Base-by-base conservation (phyloP, 2,797 vertebrate genomes). In the Onychomys leucogaster region DNA sequence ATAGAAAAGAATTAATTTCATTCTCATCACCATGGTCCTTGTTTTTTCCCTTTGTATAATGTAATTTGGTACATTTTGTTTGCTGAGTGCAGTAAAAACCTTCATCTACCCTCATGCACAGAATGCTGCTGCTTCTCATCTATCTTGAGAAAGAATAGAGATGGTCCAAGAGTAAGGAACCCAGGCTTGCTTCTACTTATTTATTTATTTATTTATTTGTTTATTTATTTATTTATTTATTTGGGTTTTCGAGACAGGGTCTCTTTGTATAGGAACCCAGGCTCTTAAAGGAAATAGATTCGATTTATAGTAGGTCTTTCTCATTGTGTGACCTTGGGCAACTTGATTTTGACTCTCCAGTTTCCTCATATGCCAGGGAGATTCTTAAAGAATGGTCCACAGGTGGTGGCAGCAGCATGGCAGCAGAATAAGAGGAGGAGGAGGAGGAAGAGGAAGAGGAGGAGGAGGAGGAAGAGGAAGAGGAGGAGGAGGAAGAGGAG, bases 311-410 rank as follows among this genome's bases (percentile, higher is more conserved):
- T 23, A 80, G 23, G 27, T 75, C 87, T 76, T 90, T 67, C 23
- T 34, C 83, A 41, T 27, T 6, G 10, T 65, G 19, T 86, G 78
- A 49, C 41, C 61, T 81, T 65, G 49, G 5, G 67, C 41, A 52
- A 65, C 13, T 89, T 63, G 32, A n/a, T 90, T 27, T 73, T 71
- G 32, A 16, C 43, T 34, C 27, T 80, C 91, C 23, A 37, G 21
- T 59, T 85, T 92, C 57, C 17, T 69, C 12, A 43, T 29, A n/a
- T 65, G 12, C 8, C 87, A 32, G 76, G 21, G 27, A 9, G 27
- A 21, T 94, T 96, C 59, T 94, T 61, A 90, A 57, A 96, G 77
- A 9, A 1, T 77, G 43, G 29, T 89, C 41, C 32, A 16, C 17
- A 52, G 34, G 59, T 2, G 43, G 65, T 17, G 46, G 34, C 43